Evolutionary conservation across 2,797 vertebrate genomes (phyloP), one percentile per base, ranked within the genome.

Genomic region (Steatocranus sp.): DNA sequence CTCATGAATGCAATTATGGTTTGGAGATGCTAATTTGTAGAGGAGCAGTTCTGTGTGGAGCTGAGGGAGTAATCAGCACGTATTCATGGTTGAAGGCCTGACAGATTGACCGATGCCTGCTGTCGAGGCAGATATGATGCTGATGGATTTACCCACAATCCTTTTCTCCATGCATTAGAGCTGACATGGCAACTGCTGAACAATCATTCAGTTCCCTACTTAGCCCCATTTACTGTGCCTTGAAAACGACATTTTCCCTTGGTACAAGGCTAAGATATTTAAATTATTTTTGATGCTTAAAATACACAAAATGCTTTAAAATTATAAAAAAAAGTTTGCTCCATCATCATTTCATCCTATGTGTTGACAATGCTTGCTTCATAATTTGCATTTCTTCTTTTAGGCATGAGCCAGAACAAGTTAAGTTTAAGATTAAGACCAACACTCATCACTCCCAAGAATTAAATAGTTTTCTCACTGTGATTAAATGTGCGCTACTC

Each of bases 131-230:
- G 91, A 91, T 90, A 92, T 92, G 90, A 94, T 78, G 84, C 89
- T 91, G 93, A 95, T 93, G 90, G 94, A 95, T 95, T 94, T 92
- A 94, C 94, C 93, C 93, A 94, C 91, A 93, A 93, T 93, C 89
- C 94, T 82, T 88, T 92, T 93, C 86, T 85, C 83, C 78, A 83
- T 88, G 92, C 88, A 90, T 92, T 91, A 93, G 79, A 85, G 91
- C 90, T 92, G 91, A 92, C 88, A 92, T 75, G 68, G 89, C 87
- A 91, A 84, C 86, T 80, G 17, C 56, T 66, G 76, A 88, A 86
- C 86, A 86, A 86, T 90, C 80, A 85, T 82, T 88, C 81, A 53
- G 79, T 79, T 43, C 81, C 78, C 79, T 49, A 79, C 77, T 91
- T 89, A 88, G 77, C 61, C 86, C 78, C 50, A 27, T 49, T 78